Evolutionary conservation across 1,140 invertebrate genomes (phyloP), one percentile per base, ranked within the genome.

Genomic region (Vanessa tameamea): DNA sequence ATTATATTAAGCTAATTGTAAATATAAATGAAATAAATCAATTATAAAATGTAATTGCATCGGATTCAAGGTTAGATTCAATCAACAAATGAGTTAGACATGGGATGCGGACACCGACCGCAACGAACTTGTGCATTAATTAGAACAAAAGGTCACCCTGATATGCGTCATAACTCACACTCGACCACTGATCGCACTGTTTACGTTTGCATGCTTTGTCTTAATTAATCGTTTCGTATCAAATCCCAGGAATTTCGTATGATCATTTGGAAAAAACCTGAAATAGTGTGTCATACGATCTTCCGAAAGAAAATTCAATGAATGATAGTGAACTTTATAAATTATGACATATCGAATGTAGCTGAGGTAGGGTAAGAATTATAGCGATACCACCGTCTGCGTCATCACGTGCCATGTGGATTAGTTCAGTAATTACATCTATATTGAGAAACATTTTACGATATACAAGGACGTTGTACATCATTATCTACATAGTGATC

Each of bases 61-160:
- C 57, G 6, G 23, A 31, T 61, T 61, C 57, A 61, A 61, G 57
- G 57, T 59, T 16, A 47, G 53, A 47, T 69, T 57, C 23, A 67
- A 67, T 47, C 15, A 67, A 55, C 50, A 59, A 57, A 47, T 57
- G 16, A 69, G 43, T 69, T 59, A 55, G 37, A 43, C 50, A 20
- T 47, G 66, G 55, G 66, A 69, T 69, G 66, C 47, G 50, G 66
- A 23, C 15, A 26, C 48, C 20, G 53, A 69, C 66, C 66, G 66
- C 66, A 69, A 16, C 23, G 31, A 53, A 57, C 53, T 23, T 23
- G 16, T 47, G 53, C 53, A 55, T 57, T 69, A 69, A 69, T 69
- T 69, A 69, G 66, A 47, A 57, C 66, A 69, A 20, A 57, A 59
- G 66, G 66, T 47, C 66, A 1, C n/a, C 7, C 50, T 20, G n/a